Evolutionary conservation across 2,888 invertebrate species (phyloP).

Genomic region (Ochropleura plecta): DNA sequence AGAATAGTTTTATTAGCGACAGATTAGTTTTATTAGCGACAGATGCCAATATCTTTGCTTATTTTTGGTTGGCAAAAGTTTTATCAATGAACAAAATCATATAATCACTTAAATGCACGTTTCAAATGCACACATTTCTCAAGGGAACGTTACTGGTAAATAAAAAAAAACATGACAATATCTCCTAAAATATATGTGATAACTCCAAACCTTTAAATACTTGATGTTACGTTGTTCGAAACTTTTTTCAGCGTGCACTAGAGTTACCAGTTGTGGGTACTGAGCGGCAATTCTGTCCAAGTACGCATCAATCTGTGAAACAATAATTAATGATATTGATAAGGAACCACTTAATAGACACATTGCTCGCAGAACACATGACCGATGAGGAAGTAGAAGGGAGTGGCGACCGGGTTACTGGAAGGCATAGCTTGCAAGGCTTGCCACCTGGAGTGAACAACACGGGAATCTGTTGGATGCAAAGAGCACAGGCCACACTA

Average conservation of each 20-base stretch:
- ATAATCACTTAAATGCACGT: too few species aligned
- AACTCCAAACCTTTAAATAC: slow-evolving; percentile 85
- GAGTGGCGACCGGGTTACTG: background rate
- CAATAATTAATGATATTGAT: background rate
- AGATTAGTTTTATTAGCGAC: too few species aligned
- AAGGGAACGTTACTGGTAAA: too few species aligned
- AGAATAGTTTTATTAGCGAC: too few species aligned
- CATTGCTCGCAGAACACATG: background rate
- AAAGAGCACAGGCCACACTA: background rate
- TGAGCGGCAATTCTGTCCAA: slow-evolving; percentile 82
- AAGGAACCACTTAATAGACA: background rate
- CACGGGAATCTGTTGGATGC: background rate
- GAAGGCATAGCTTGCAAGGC: background rate
- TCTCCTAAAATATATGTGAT: background rate
- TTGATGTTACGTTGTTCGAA: slow-evolving; percentile 91
- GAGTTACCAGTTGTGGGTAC: slow-evolving; percentile 88
- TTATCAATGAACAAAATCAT: too few species aligned
- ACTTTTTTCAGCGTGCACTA: slow-evolving; percentile 90
- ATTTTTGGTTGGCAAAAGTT: too few species aligned
- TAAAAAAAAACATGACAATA: too few species aligned
- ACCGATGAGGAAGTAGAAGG: background rate
- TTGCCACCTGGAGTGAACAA: background rate
- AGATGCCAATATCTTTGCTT: too few species aligned
- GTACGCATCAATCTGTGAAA: slow-evolving; percentile 86
- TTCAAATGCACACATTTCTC: too few species aligned